phyloP scores from a whole-genome alignment of 53 echinoderm and acorn worm species.

The Astropecten irregularis region DNA sequence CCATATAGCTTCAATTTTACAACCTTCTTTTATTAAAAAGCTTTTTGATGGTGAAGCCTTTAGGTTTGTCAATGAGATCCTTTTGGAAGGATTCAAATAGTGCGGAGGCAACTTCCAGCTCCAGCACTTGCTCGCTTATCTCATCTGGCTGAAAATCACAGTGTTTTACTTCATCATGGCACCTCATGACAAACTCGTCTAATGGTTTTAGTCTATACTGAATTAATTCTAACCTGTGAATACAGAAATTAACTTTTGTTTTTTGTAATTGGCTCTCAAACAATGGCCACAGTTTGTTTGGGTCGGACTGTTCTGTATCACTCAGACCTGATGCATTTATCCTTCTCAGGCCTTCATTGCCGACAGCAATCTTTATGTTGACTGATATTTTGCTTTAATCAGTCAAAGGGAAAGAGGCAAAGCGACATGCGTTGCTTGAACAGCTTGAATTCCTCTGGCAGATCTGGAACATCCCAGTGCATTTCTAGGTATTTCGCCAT shows the following conservation, averaged over 20 bases:
- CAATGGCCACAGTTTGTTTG: slow-evolving; percentile 42
- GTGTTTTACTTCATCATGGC: slow-evolving; percentile 46
- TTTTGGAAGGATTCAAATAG: slow-evolving; percentile 51
- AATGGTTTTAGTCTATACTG: slow-evolving; percentile 25
- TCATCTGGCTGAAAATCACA: slow-evolving; percentile 56
- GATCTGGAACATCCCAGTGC: slow-evolving; percentile 53
- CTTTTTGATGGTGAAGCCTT: slow-evolving; percentile 7
- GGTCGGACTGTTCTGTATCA: slow-evolving; percentile 54
- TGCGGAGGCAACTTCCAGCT: slow-evolving; percentile 66
- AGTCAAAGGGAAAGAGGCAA: slow-evolving; percentile 47
- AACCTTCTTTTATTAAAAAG: slow-evolving; percentile 49
- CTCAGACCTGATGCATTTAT: slow-evolving; percentile 69
- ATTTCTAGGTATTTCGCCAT: slow-evolving; percentile 57
- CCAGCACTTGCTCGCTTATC: slow-evolving; percentile 48
- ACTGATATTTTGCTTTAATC: slow-evolving; percentile 52
- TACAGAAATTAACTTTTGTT: too few species aligned
- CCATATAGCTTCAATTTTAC: slow-evolving; percentile 63
- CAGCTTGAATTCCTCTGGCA: slow-evolving; percentile 59
- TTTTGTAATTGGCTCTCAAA: slow-evolving; percentile 54
- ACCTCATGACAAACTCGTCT: slow-evolving; percentile 59
- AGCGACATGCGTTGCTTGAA: slow-evolving; percentile 59
- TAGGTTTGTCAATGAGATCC: slow-evolving; percentile 48
- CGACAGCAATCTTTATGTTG: slow-evolving; percentile 69
- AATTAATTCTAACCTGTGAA: slow-evolving; percentile 55
- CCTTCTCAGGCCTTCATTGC: slow-evolving; percentile 69